These are phyloP conservation scores for Tympanuchus pallidicinctus DNA, from an alignment of 2,113 vertebrate species.

Conservation along the genomic window DNA sequence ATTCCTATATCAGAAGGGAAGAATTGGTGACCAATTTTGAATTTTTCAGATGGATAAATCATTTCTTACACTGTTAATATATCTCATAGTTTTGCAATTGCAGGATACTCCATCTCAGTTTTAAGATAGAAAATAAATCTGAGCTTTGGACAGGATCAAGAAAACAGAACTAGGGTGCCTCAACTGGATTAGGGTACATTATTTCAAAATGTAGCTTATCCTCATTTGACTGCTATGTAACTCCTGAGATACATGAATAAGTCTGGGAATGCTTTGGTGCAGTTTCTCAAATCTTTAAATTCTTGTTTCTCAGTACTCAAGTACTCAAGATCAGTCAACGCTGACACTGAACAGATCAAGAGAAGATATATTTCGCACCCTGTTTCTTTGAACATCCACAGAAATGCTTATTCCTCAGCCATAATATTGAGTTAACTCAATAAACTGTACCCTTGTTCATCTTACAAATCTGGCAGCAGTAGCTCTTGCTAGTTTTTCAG, in stretches of 20 bases:
- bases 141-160: background rate
- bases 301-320: background rate
- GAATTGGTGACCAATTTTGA: background rate
- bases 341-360: background rate
- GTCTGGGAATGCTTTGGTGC: background rate
- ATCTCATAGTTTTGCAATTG: slow-evolving; percentile 5
- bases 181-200: background rate
- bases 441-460: background rate
- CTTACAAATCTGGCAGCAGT: background rate
- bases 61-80: background rate
- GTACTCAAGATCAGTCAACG: background rate
- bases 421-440: background rate
- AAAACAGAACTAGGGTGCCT: background rate
- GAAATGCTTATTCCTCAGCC: background rate
- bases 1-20: background rate
- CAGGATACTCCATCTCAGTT: background rate
- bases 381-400: background rate
- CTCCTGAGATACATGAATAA: background rate
- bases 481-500: background rate
- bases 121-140: background rate
- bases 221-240: background rate
- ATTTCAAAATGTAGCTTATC: background rate
- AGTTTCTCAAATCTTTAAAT: background rate
- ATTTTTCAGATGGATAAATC: slow-evolving; percentile 16
- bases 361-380: background rate